Conservation (phyloP, 1,140 invertebrate genomes). For the Drosophila cardini region DNA sequence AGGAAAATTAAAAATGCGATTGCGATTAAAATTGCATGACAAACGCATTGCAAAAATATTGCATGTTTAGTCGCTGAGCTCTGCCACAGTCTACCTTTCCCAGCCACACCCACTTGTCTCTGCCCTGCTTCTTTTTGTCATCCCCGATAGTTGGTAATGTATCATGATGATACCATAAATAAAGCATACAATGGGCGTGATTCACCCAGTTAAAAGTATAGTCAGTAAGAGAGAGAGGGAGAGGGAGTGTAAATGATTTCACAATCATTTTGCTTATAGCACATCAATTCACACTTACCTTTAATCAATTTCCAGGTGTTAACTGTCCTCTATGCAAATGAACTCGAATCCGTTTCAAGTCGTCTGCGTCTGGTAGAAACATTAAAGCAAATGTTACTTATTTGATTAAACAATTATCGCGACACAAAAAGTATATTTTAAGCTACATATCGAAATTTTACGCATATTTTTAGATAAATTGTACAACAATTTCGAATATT, state of each 20-base stretch:
- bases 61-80: constrained; percentile 58
- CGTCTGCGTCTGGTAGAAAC: constrained; percentile 22
- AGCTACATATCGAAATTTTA: constrained; percentile 41
- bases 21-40: constrained; percentile 83
- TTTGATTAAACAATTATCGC: constrained; percentile 65
- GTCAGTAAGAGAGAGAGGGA: no score
- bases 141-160: neutral
- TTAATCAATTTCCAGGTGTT: constrained; percentile 52
- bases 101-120: neutral
- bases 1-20: constrained; percentile 83
- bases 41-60: constrained; percentile 78
- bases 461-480: constrained; percentile 18
- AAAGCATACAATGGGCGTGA: constrained; percentile 39
- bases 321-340: constrained; percentile 45
- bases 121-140: neutral
- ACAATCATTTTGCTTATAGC: constrained; percentile 18
- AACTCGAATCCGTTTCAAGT: constrained; percentile 44
- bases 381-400: constrained; percentile 5
- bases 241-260: constrained; percentile 23
- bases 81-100: neutral
- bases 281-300: constrained; percentile 73
- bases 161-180: constrained; percentile 35
- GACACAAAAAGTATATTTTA: constrained; percentile 37
- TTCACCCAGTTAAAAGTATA: constrained; percentile 29
- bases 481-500: constrained; percentile 8